A percentile compares a stretch with the other conserved stretches of the same genome.
These are phyloP conservation scores for Hippopotamyrus pictus DNA, from an alignment of 2,797 vertebrate species.

Conservation along the genomic window DNA sequence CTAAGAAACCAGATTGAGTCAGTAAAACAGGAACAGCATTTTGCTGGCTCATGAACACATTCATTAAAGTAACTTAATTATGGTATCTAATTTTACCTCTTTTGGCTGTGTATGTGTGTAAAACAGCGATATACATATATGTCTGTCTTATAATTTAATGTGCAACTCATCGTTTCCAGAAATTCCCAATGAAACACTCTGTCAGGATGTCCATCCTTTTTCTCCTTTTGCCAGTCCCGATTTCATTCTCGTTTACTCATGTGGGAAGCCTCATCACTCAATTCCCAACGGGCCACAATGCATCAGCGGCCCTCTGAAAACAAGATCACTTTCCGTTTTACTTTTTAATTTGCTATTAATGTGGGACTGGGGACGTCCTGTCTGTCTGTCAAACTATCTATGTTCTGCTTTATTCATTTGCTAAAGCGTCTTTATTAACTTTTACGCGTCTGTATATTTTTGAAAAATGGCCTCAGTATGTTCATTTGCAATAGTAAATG, in stretches of 20 bases:
- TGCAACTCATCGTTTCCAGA: background rate
- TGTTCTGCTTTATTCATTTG: background rate
- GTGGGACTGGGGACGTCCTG: background rate
- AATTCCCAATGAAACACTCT: background rate
- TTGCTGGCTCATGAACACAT: background rate
- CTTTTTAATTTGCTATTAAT: background rate
- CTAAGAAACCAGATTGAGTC: background rate
- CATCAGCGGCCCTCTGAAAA: background rate
- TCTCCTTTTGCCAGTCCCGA: background rate
- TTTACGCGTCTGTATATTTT: background rate
- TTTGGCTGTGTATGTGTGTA: background rate
- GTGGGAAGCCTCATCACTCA: background rate
- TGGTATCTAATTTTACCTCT: background rate
- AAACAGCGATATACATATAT: background rate
- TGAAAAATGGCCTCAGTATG: background rate
- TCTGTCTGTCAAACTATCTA: background rate
- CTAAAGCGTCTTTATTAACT: background rate
- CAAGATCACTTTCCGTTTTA: background rate
- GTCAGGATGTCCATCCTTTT: background rate
- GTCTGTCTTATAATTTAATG: background rate
- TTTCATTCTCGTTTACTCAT: background rate
- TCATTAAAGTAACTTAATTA: background rate
- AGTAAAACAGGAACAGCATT: background rate
- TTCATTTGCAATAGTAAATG: background rate
- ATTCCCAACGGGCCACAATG: background rate